These are phyloP conservation scores for Drosophila recens DNA, from an alignment of 2,888 invertebrate genomes.

Conservation along the genomic window DNA sequence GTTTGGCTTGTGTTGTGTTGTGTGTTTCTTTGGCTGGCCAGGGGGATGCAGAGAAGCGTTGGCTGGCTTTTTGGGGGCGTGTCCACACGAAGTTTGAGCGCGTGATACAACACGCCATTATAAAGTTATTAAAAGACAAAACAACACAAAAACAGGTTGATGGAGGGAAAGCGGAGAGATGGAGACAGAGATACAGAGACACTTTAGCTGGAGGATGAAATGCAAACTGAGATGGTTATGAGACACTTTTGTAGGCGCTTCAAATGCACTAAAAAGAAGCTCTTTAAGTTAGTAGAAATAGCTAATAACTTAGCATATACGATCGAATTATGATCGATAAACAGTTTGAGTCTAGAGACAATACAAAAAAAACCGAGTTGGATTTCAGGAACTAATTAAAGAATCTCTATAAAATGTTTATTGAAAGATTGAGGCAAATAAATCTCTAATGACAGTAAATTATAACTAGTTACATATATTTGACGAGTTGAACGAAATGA, in stretches of 20 bases:
- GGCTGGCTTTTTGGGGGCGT: slow-evolving; percentile 59
- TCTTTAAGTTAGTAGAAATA: slow-evolving; percentile 18
- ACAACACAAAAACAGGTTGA: slow-evolving; percentile 53
- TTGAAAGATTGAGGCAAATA: too few relatives aligned
- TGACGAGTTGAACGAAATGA: too few relatives aligned
- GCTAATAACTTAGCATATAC: not conserved
- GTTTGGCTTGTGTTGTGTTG: slow-evolving; percentile 34
- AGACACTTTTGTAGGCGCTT: slow-evolving; percentile 27
- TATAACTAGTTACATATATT: too few relatives aligned
- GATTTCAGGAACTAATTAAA: not conserved
- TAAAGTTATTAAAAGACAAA: slow-evolving; percentile 83
- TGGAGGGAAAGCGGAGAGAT: not conserved
- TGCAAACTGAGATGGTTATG: not conserved
- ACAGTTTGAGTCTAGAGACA: not conserved
- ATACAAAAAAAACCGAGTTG: not conserved
- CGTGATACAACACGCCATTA: slow-evolving; percentile 81
- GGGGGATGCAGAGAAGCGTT: slow-evolving; percentile 16
- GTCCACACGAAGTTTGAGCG: slow-evolving; percentile 68
- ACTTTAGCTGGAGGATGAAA: slow-evolving; percentile 14
- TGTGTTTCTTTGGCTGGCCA: not conserved
- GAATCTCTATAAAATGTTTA: too few relatives aligned
- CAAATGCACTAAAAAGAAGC: slow-evolving; percentile 18
- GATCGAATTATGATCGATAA: not conserved
- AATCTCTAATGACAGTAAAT: too few relatives aligned
- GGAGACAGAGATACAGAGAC: not conserved